These are phyloP conservation scores for Drosophila fungiperda DNA, from an alignment of 2,888 invertebrate genomes.

Conservation along the genomic window DNA sequence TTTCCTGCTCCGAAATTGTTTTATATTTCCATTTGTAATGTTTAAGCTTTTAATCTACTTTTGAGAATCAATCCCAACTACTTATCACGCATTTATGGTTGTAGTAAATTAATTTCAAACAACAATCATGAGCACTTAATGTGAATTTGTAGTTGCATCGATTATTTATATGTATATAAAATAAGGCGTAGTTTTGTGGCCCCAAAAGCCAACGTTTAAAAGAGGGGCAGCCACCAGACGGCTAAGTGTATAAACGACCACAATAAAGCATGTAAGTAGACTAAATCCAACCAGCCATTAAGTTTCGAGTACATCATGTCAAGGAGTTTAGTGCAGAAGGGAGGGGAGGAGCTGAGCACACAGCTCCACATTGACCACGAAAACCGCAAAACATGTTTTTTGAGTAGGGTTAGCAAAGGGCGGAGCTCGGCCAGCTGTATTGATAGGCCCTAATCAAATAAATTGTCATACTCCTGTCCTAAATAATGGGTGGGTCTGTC, in stretches of 20 bases:
- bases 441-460: constrained; percentile 57
- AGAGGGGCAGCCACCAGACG: background rate
- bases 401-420: constrained; percentile 29
- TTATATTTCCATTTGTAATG: background rate
- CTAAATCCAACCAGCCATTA: constrained; percentile 69
- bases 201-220: background rate
- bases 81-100: background rate
- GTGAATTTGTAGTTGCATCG: background rate
- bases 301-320: constrained; percentile 44
- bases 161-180: background rate
- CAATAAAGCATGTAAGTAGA: constrained; percentile 69
- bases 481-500: background rate
- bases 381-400: constrained; percentile 57
- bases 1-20: background rate
- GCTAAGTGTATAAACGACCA: constrained; percentile 44
- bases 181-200: background rate
- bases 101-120: background rate
- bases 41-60: background rate
- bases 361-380: constrained; percentile 32
- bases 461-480: constrained; percentile 53
- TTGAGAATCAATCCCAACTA: background rate
- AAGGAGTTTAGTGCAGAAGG: background rate
- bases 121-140: background rate
- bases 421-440: constrained; percentile 18
- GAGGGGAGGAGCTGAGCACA: background rate